Evolutionary conservation across 2,888 invertebrate genomes (phyloP).

Genomic region (Monoplex corrugatus): DNA sequence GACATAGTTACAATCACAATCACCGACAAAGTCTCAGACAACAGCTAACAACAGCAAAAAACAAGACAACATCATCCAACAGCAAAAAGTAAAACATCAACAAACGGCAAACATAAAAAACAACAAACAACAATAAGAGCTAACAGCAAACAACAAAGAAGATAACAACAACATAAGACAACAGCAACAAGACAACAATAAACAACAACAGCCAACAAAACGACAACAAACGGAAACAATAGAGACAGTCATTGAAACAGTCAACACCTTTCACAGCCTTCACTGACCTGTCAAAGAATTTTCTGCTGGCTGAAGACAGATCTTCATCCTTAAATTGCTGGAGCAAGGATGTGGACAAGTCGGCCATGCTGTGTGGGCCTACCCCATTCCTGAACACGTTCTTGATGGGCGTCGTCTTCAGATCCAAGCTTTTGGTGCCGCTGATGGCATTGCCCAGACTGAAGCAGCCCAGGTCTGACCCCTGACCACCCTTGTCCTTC

Average conservation of each 20-base stretch:
- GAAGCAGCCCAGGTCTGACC: constrained; percentile 21
- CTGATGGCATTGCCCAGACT: constrained; percentile 69
- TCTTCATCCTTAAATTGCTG: constrained; percentile 63
- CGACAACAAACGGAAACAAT: too few species aligned
- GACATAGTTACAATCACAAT: not conserved
- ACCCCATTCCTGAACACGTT: constrained; percentile 64
- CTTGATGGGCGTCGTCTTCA: constrained; percentile 61
- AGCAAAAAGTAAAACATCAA: not conserved
- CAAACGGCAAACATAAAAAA: too few species aligned
- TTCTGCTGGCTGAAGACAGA: constrained; percentile 62
- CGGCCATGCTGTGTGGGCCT: constrained; percentile 64
- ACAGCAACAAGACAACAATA: not conserved
- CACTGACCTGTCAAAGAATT: constrained; percentile 66
- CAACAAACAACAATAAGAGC: not conserved
- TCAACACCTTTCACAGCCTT: not conserved
- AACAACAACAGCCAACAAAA: not conserved
- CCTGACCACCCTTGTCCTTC: constrained; percentile 52
- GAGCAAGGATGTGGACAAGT: constrained; percentile 63
- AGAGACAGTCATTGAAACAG: too few species aligned
- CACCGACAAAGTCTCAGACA: not conserved
- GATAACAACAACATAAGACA: not conserved
- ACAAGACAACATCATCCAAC: not conserved
- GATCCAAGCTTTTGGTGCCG: constrained; percentile 59
- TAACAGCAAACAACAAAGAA: not conserved
- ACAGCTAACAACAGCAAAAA: too few species aligned